These are phyloP conservation scores for Drosophila oshimai DNA, from an alignment of 1,140 invertebrate species.

Conservation along the genomic window DNA sequence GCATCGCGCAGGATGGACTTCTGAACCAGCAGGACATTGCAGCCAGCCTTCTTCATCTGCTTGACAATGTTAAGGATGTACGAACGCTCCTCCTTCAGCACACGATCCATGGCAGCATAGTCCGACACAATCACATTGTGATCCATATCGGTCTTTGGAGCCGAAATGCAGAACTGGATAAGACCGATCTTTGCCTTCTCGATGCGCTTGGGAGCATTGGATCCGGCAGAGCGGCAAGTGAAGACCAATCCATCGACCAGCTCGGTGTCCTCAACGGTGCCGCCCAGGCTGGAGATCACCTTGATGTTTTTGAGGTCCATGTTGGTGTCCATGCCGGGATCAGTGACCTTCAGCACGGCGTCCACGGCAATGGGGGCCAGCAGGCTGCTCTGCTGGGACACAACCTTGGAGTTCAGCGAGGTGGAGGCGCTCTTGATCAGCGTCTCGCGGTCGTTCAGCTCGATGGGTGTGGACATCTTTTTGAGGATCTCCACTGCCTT, in stretches of 20 bases:
- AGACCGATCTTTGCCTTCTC: conserved; percentile 99
- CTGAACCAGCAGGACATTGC: conserved; percentile 98
- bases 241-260: conserved; percentile 97
- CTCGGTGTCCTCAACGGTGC: conserved; percentile 99
- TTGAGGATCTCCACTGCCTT: conserved; percentile 94
- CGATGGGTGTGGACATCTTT: conserved; percentile 93
- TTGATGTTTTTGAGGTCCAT: conserved; percentile 95
- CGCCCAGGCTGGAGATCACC: conserved; percentile 97
- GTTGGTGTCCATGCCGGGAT: conserved; percentile 85
- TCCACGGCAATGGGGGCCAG: conserved; percentile 98
- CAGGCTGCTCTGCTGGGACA: conserved; percentile 97
- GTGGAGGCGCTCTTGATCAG: conserved; percentile 98
- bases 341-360: conserved; percentile 94
- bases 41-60: conserved; percentile 99
- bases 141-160: conserved; percentile 99
- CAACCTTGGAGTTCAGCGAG: conserved; percentile 99
- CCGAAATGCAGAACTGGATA: conserved; percentile 99
- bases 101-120: conserved; percentile 99
- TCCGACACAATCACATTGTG: conserved; percentile 99
- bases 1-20: conserved; percentile 99
- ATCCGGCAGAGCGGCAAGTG: conserved; percentile 93
- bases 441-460: conserved; percentile 93
- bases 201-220: conserved; percentile 95
- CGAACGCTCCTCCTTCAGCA: conserved; percentile 98
- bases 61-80: conserved; percentile 99